Base-by-base conservation (phyloP, 1,140 invertebrate genomes). In the Trachymyrmex septentrionalis region DNA sequence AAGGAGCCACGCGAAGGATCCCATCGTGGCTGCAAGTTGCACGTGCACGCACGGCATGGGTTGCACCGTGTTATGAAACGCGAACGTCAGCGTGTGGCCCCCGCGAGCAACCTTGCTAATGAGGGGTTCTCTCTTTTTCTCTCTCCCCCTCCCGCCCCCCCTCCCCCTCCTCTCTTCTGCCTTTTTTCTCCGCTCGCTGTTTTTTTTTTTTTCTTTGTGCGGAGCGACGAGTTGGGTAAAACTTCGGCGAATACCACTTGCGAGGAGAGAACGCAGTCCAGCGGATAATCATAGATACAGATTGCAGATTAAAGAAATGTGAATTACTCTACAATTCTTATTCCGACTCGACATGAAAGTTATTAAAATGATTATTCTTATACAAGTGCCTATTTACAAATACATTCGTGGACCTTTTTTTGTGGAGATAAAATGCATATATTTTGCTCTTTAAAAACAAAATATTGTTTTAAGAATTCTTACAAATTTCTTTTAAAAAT, bases 71-170 rank as follows among this genome's bases (percentile, higher is more conserved):
- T 91, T 91, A 89, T 89, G 86, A 91, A 91, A 89, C 80, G 81
- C 86, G 86, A 87, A 91, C 82, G 87, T 91, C 87, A 80, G 71
- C n/a, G n/a, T n/a, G n/a, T 91, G 81, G 38, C 86, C 82, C 88
- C 87, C 82, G 48, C 71, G 86, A 90, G 76, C 76, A 86, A 88
- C 88, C 89, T 90, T 86, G 88, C 81, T 90, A 90, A 90, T 90
- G 86, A 90, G 86, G 71, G 81, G 85, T 82, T 53, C 38, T 55
- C 14, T 27, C 27, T 48, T 27, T 57, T 50, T 12, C 48, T 50
- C 34, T n/a, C n/a, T n/a, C n/a, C n/a, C n/a, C n/a, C n/a, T n/a
- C n/a, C n/a, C n/a, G n/a, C n/a, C n/a, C n/a, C n/a, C n/a, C n/a
- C n/a, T n/a, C n/a, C n/a, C n/a, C n/a, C n/a, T n/a, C n/a, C 12